Conservation (phyloP, 1,140 invertebrate genomes). For the Zaprionus taronus region DNA sequence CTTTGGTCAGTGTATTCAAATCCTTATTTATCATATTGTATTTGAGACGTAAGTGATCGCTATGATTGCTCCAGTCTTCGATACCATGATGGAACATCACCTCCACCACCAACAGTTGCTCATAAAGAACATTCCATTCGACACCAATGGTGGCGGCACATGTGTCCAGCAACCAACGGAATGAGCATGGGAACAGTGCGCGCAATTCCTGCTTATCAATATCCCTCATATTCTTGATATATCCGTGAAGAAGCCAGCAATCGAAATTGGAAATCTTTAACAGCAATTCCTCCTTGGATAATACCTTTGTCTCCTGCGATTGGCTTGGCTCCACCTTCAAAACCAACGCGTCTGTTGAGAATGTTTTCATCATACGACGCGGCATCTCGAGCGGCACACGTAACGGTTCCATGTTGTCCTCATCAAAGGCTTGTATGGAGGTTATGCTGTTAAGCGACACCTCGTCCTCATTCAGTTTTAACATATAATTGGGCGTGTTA, state of each 20-base stretch:
- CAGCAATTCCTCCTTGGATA: not conserved
- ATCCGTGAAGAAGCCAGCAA: conserved; percentile 76
- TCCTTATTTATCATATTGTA: conserved; percentile 60
- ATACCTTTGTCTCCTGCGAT: not conserved
- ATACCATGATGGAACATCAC: conserved; percentile 74
- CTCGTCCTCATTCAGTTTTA: conserved; percentile 43
- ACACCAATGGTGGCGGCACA: conserved; percentile 85
- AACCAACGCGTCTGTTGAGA: not conserved
- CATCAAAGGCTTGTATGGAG: conserved; percentile 59
- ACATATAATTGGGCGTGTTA: conserved; percentile 24
- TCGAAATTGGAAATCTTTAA: conserved; percentile 74
- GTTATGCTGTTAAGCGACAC: conserved; percentile 36
- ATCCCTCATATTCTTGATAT: conserved; percentile 27
- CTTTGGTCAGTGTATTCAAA: conserved; percentile 47
- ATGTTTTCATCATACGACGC: conserved; percentile 42
- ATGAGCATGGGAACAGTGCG: conserved; percentile 84
- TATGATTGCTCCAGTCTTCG: conserved; percentile 50
- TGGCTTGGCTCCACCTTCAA: not conserved
- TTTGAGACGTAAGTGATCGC: conserved; percentile 51
- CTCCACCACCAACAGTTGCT: conserved; percentile 84
- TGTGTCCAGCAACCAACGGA: conserved; percentile 86
- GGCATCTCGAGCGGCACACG: conserved; percentile 47
- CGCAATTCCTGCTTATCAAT: conserved; percentile 72
- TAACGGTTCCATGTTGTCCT: conserved; percentile 56
- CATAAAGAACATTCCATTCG: conserved; percentile 84